These are phyloP conservation scores for Prolemur simus DNA, from an alignment of 2,113 vertebrate genomes.

Conservation along the genomic window DNA sequence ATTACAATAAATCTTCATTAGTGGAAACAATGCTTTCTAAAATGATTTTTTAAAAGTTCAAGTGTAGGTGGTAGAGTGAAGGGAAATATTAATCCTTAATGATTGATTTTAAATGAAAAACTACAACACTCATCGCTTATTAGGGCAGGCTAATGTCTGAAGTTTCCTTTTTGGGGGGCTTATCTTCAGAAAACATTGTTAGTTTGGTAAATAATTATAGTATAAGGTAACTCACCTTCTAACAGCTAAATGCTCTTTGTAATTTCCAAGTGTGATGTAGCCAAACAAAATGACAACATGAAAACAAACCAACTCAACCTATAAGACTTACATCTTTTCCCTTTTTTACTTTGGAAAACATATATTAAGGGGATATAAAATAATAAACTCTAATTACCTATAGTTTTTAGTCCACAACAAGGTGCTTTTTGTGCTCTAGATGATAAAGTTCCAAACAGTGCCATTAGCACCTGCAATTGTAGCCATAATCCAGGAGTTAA, in stretches of 20 bases:
- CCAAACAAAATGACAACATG: background rate
- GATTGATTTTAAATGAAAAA: slow-evolving; percentile 19
- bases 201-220: background rate
- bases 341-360: slow-evolving; percentile 26
- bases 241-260: slow-evolving; percentile 42
- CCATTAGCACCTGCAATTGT: slow-evolving; percentile 61
- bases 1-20: slow-evolving; percentile 12
- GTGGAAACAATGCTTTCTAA: slow-evolving; percentile 16
- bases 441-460: slow-evolving; percentile 49
- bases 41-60: slow-evolving; percentile 5
- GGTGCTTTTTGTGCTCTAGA: slow-evolving; percentile 22
- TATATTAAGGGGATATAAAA: background rate
- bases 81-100: slow-evolving; percentile 2
- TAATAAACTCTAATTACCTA: slow-evolving; percentile 38
- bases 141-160: background rate
- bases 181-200: slow-evolving; percentile 37
- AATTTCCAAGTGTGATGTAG: slow-evolving; percentile 26
- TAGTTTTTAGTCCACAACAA: slow-evolving; percentile 36
- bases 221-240: background rate
- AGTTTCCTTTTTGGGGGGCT: background rate
- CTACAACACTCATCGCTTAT: background rate
- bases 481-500: slow-evolving; percentile 66
- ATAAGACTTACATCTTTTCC: background rate
- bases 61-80: background rate
- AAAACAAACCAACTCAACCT: slow-evolving; percentile 23